phyloP scores from a whole-genome alignment of 2,888 invertebrate genomes.

The Lasioglossum figueresi region DNA sequence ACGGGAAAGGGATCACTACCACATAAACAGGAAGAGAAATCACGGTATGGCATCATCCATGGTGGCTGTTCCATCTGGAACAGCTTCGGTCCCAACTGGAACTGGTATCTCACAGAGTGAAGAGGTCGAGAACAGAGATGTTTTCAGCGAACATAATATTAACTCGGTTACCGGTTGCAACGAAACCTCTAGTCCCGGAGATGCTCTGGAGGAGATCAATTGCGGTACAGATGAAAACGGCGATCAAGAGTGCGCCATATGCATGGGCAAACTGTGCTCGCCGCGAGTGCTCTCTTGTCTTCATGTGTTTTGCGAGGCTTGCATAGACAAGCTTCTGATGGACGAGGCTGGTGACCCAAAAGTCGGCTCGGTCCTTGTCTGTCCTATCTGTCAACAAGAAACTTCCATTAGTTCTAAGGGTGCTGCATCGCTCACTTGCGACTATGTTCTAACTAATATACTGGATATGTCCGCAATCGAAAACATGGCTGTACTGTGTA shows the following conservation, averaged over 20 bases:
- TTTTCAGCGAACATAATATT: slow-evolving; percentile 73
- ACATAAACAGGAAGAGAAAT: neutral
- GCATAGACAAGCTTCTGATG: slow-evolving; percentile 92
- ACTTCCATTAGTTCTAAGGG: slow-evolving; percentile 92
- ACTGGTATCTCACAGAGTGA: slow-evolving; percentile 67
- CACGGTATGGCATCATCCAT: slow-evolving; percentile 79
- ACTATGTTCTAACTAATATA: slow-evolving; percentile 94
- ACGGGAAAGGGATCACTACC: slow-evolving; percentile 2
- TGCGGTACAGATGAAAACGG: slow-evolving; percentile 71
- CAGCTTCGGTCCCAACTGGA: slow-evolving; percentile 69
- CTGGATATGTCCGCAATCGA: slow-evolving; percentile 92
- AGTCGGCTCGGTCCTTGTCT: slow-evolving; percentile 88
- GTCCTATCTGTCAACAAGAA: slow-evolving; percentile 93
- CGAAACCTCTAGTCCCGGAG: slow-evolving; percentile 63
- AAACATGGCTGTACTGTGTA: slow-evolving; percentile 89
- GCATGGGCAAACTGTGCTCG: slow-evolving; percentile 89
- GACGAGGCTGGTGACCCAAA: slow-evolving; percentile 89
- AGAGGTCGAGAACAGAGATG: slow-evolving; percentile 75
- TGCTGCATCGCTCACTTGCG: slow-evolving; percentile 91
- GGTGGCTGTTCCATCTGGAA: slow-evolving; percentile 78
- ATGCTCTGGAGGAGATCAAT: slow-evolving; percentile 76
- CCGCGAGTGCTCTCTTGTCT: slow-evolving; percentile 96
- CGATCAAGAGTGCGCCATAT: slow-evolving; percentile 79
- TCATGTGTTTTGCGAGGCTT: slow-evolving; percentile 97
- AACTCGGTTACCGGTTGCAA: slow-evolving; percentile 58